phyloP scores from a whole-genome alignment of 2,888 invertebrate species.

The Ophioninae sp. region DNA sequence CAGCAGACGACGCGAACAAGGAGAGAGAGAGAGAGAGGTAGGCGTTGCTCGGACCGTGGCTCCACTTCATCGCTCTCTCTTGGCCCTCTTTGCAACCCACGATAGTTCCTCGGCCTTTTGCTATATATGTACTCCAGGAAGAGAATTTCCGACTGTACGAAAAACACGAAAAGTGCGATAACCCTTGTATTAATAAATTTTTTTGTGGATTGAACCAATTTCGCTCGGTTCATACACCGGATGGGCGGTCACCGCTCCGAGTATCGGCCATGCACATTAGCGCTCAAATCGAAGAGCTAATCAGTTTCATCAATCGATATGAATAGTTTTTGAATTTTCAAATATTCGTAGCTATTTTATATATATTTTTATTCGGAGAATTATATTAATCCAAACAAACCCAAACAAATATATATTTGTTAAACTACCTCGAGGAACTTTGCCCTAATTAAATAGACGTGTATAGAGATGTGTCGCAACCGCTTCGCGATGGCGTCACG shows the following conservation, averaged over 20 bases:
- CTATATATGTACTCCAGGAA: not conserved
- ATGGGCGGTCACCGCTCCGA: too few relatives aligned
- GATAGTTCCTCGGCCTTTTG: not conserved
- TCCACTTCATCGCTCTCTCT: not conserved
- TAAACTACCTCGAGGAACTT: not conserved
- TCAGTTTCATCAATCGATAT: too few relatives aligned
- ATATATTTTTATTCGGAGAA: too few relatives aligned
- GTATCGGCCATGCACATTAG: too few relatives aligned
- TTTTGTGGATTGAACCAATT: not conserved
- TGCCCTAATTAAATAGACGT: not conserved
- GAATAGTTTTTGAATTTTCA: too few relatives aligned
- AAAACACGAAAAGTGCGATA: not conserved
- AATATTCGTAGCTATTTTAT: too few relatives aligned
- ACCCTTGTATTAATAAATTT: not conserved
- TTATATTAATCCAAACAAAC: too few relatives aligned
- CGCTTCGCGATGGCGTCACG: not conserved
- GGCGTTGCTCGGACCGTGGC: not conserved
- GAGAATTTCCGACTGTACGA: not conserved
- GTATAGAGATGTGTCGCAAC: not conserved
- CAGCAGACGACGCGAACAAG: constrained; percentile 12
- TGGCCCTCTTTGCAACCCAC: not conserved
- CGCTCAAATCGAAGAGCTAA: too few relatives aligned
- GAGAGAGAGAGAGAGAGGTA: not conserved
- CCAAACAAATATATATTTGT: too few relatives aligned
- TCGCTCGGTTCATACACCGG: too few relatives aligned